Evolutionary conservation across 2,797 vertebrate species (phyloP).

Genomic region (Tokudaia muenninki): DNA sequence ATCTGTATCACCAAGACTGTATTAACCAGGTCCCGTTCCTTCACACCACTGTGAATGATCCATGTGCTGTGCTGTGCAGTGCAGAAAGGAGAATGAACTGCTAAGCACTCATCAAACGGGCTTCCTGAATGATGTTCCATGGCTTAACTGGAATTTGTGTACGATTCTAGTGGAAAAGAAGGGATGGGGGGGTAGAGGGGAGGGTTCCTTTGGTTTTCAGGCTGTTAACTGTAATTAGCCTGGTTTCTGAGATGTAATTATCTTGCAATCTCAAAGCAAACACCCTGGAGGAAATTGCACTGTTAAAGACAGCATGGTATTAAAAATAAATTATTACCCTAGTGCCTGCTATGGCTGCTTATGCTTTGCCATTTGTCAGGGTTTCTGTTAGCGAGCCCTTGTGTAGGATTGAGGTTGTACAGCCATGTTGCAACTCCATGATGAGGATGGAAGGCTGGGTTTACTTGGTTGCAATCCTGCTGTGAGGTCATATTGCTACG

Average conservation of each 20-base stretch:
- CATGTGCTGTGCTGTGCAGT: neutral
- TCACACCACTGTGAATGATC: constrained; percentile 58
- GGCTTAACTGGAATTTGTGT: constrained; percentile 77
- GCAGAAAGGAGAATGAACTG: constrained; percentile 67
- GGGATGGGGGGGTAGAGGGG: constrained; percentile 56
- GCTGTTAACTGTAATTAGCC: constrained; percentile 93
- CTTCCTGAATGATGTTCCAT: constrained; percentile 71
- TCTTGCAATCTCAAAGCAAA: constrained; percentile 91
- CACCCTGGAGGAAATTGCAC: constrained; percentile 91
- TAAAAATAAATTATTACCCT: constrained; percentile 91
- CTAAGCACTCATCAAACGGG: constrained; percentile 49
- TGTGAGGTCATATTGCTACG: rapidly evolving
- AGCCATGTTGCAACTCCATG: constrained; percentile 73
- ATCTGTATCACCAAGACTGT: constrained; percentile 66
- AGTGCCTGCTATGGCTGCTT: constrained; percentile 81
- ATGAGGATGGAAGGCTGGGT: neutral
- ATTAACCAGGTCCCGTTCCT: constrained; percentile 64
- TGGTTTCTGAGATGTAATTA: constrained; percentile 92
- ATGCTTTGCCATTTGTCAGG: constrained; percentile 82
- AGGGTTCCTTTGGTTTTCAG: constrained; percentile 87
- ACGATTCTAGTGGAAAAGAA: constrained; percentile 76
- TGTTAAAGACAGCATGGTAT: constrained; percentile 89
- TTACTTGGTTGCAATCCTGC: neutral
- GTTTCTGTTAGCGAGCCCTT: constrained; percentile 76
- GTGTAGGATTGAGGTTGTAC: constrained; percentile 77